Evolutionary conservation across 2,797 vertebrate species (phyloP).

Genomic region (Hoplostethus atlanticus): DNA sequence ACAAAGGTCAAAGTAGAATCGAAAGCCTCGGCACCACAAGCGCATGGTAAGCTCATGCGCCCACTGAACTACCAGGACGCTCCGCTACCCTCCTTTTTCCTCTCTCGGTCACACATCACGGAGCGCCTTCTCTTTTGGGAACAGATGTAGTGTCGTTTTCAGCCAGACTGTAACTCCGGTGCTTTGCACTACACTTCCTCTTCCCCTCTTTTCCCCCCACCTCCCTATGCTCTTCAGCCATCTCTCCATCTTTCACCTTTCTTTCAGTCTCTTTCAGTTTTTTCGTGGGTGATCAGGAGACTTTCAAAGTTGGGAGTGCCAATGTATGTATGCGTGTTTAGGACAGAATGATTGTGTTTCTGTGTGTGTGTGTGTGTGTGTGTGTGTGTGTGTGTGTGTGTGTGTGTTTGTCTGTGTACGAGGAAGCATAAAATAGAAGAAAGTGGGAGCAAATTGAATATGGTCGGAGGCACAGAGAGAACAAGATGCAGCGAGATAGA

Average conservation of each 20-base stretch:
- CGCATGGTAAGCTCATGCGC: constrained; percentile 8
- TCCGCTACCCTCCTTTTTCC: constrained; percentile 1
- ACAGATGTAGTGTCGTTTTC: constrained; percentile 47
- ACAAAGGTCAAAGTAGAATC: constrained; percentile 44
- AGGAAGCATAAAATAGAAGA: constrained; percentile 39
- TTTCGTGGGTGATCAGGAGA: constrained; percentile 25
- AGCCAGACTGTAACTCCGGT: constrained; percentile 19
- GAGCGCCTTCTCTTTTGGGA: constrained; percentile 48
- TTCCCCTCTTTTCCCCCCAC: neutral
- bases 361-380: neutral
- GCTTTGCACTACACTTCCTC: neutral
- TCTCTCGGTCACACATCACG: constrained; percentile 19
- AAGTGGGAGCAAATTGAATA: constrained; percentile 65
- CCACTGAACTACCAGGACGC: constrained; percentile 18
- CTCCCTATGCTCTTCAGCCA: constrained; percentile 3
- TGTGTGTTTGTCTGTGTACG: neutral
- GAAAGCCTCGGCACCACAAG: constrained; percentile 5
- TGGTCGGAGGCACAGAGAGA: constrained; percentile 35
- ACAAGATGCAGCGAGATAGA: constrained; percentile 32
- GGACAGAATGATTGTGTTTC: neutral
- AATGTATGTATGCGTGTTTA: neutral
- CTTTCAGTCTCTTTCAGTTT: neutral
- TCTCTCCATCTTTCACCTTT: constrained; percentile 55
- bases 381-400: neutral
- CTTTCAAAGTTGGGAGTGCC: constrained; percentile 12